phyloP scores from a whole-genome alignment of 2,888 invertebrate genomes.

The Phasia obesa region DNA sequence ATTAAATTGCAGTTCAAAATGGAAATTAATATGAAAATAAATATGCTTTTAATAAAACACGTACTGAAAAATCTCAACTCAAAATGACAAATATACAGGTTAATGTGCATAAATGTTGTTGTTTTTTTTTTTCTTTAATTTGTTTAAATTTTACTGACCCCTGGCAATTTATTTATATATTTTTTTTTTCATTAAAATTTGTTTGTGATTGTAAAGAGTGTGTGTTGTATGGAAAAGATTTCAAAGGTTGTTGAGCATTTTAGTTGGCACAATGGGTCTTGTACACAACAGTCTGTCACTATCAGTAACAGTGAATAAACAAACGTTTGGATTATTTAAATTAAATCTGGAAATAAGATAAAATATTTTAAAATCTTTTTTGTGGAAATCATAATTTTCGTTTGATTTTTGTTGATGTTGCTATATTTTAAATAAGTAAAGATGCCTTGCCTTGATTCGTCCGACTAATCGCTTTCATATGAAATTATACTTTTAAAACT shows the following conservation, averaged over 20 bases:
- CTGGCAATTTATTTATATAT: conserved; percentile 51
- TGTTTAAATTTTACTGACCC: conserved; percentile 71
- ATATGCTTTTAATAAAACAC: neutral
- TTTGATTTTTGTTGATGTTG: neutral
- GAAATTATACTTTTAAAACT: conserved; percentile 31
- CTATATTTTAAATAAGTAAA: conserved; percentile 26
- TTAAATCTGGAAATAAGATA: conserved; percentile 57
- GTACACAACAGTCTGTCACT: too few species aligned
- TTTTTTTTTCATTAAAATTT: conserved; percentile 42
- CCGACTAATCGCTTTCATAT: conserved; percentile 3
- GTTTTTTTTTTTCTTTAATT: conserved; percentile 40
- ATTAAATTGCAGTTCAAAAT: neutral
- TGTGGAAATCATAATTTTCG: conserved; percentile 25
- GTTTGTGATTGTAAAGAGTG: conserved; percentile 2
- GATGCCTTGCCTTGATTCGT: conserved; percentile 32
- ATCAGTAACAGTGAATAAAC: too few species aligned
- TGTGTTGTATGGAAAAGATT: conserved; percentile 5
- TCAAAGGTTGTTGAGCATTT: conserved; percentile 55
- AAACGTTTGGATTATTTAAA: conserved; percentile 53
- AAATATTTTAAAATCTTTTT: conserved; percentile 12
- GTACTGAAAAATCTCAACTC: neutral
- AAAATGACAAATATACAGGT: conserved; percentile 40
- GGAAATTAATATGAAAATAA: conserved; percentile 31
- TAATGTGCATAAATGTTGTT: conserved; percentile 61
- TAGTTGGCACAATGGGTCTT: conserved; percentile 36